Evolutionary conservation across 2,888 invertebrate genomes (phyloP), one percentile per base, ranked within the genome.

Genomic region (Thyatira batis): DNA sequence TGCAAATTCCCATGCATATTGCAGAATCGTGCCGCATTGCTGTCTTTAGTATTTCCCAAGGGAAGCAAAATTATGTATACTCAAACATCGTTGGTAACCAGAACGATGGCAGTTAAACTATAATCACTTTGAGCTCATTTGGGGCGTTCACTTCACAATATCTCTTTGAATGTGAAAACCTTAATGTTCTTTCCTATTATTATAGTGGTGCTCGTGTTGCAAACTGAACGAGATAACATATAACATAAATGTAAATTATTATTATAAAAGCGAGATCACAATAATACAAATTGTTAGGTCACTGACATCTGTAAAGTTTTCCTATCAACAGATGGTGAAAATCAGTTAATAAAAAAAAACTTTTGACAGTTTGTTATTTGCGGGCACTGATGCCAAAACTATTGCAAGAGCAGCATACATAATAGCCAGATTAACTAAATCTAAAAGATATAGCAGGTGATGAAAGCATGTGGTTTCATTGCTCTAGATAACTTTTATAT

Each of bases 1-100:
- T 77, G 76, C 72, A 75, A 73, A 75, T 75, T 70, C 60, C 17
- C 67, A 56, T 72, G 67, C 72, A 74, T 71, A 76, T 77, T 77
- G 70, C 73, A 68, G 61, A 70, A 71, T 71, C 67, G 56, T 60
- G 61, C 60, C 59, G 67, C 67, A 75, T 68, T 71, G 66, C 68
- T 66, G 67, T 69, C 68, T 69, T 67, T 65, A 61, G 59, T 58
- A 60, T 63, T 61, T 59, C 65, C 62, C 58, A 21, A n/a, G 58
- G 65, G 28, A 54, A 44, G 50, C 54, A 57, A 52, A 58, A 53
- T 55, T 58, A 56, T 52, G 50, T 53, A 33, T 52, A 3, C 27
- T 17, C 21, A 49, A 43, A 49, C 27, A 48, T 48, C 20, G 27
- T 21, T 48, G 33, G 17, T 44, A 49, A 46, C 44, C 20, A 25